Evolutionary conservation across 92 coral and sea anemone genomes (phyloP), one percentile per base, ranked within the genome.

Genomic region (Zoanthus gigantus): DNA sequence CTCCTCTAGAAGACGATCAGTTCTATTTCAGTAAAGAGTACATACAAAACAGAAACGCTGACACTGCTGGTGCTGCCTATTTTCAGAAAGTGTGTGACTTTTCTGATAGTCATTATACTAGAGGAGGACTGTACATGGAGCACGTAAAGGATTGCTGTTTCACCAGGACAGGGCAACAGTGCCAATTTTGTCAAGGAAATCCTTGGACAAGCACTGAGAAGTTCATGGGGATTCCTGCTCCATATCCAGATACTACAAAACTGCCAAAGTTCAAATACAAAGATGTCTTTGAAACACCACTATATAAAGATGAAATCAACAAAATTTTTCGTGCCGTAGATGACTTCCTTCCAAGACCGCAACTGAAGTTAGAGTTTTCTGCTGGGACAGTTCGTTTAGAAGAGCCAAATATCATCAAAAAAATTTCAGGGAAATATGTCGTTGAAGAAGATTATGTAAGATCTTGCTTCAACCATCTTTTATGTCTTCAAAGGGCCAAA

Each of bases 81-180:
- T 63, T 63, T n/a, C 28, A 63, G 30, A 63, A 63, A 63, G 30
- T 63, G 30, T 85, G 90, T 60, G 79, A 90, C 75, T 85, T 90
- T 86, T 90, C 69, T 66, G 81, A 86, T 68, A 85, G 30, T 10
- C 90, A 90, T 76, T 86, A 90, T 86, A 90, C 75, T 71, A 86
- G 87, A 90, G 92, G 90, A 68, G 93, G 86, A 86, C 93, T 86
- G 57, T 90, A 86, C 85, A 79, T 90, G 90, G 93, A 90, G 77
- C 85, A 76, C 45, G 92, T 84, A 73, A 73, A 73, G 46, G 46
- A 72, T 72, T 72, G 76, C 76, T 72, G 50, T 72, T 12, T 17
- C 16, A 72, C 76, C 76, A 73, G 56, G 42, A 72, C 76, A 72
- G 76, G 76, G 37, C 32, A 72, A 72, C 76, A 72, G 76, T 72